Percentiles rank a stretch among this genome's conserved stretches.
These are phyloP conservation scores for Chrysotoxum bicinctum DNA, from an alignment of 2,888 invertebrate species.

Conservation along the genomic window DNA sequence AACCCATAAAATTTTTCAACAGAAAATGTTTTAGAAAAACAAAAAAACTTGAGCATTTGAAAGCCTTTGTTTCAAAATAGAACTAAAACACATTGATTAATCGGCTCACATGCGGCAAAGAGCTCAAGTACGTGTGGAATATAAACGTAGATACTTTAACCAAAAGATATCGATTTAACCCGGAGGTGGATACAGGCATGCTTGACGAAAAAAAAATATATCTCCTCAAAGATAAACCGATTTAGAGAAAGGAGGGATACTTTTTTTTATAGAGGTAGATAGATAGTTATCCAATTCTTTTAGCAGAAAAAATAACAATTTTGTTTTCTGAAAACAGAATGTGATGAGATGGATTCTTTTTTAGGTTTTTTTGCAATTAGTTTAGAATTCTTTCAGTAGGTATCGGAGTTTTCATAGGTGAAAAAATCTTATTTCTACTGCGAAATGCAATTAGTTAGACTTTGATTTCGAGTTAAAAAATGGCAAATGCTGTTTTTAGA, in stretches of 20 bases:
- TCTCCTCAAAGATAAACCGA: slow-evolving; percentile 19
- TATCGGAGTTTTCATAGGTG: not conserved
- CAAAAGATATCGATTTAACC: slow-evolving; percentile 26
- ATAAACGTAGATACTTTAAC: not conserved
- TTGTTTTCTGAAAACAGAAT: not conserved
- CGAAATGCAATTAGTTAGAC: not conserved
- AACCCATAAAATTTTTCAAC: not conserved
- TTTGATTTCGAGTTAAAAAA: not conserved
- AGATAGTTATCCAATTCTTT: not conserved
- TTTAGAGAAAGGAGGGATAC: not conserved
- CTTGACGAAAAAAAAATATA: not conserved
- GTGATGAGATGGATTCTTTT: not conserved
- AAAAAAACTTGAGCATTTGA: not conserved
- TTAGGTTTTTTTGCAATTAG: not conserved
- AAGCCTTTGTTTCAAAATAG: slow-evolving; percentile 2
- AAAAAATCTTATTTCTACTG: not conserved
- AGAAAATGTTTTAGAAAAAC: not conserved
- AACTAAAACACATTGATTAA: slow-evolving; percentile 25
- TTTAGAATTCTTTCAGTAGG: not conserved
- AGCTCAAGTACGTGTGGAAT: slow-evolving; percentile 15
- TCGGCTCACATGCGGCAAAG: slow-evolving; percentile 14
- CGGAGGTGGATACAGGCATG: not conserved
- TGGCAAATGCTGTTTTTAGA: not conserved
- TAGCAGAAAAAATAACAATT: not conserved
- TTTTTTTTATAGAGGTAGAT: not conserved